Percentiles rank a stretch among this genome's conserved stretches.
Conservation (phyloP, 2,888 invertebrate genomes). For the Tachina fera region DNA sequence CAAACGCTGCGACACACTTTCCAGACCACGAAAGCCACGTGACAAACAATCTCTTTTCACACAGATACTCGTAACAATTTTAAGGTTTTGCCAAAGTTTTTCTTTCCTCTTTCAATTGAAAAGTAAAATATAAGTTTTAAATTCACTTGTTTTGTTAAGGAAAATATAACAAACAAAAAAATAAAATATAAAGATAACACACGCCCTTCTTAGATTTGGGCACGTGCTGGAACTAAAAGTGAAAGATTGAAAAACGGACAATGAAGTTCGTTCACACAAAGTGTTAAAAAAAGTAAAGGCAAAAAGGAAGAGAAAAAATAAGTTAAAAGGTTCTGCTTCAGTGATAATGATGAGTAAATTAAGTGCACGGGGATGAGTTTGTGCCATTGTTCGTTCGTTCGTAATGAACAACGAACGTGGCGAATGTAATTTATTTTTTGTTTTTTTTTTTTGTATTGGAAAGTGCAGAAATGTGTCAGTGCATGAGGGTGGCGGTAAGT, state of each 20-base stretch:
- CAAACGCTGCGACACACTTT: constrained; percentile 62
- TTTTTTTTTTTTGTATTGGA: constrained; percentile 21
- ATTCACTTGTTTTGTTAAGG: constrained; percentile 64
- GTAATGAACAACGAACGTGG: constrained; percentile 45
- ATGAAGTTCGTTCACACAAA: constrained; percentile 40
- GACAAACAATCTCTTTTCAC: constrained; percentile 51
- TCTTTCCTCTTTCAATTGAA: constrained; percentile 7
- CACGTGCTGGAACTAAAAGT: constrained; percentile 65
- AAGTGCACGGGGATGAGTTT: constrained; percentile 44
- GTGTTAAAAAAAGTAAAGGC: neutral
- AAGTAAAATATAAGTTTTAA: constrained; percentile 48
- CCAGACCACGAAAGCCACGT: constrained; percentile 67
- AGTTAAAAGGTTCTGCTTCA: constrained; percentile 64
- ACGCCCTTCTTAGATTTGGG: constrained; percentile 54
- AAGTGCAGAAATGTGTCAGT: constrained; percentile 46
- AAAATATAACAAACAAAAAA: constrained; percentile 1
- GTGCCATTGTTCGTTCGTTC: constrained; percentile 39
- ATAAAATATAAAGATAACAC: constrained; percentile 57
- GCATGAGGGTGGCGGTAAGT: constrained; percentile 56
- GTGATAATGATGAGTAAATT: constrained; percentile 69
- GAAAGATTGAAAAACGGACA: constrained; percentile 63
- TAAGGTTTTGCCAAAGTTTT: constrained; percentile 59
- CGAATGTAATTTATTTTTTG: constrained; percentile 34
- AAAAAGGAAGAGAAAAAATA: constrained; percentile 1
- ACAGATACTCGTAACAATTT: constrained; percentile 58